Evolutionary conservation across 2,113 vertebrate species (phyloP).

Genomic region (Chaetodon auriga): DNA sequence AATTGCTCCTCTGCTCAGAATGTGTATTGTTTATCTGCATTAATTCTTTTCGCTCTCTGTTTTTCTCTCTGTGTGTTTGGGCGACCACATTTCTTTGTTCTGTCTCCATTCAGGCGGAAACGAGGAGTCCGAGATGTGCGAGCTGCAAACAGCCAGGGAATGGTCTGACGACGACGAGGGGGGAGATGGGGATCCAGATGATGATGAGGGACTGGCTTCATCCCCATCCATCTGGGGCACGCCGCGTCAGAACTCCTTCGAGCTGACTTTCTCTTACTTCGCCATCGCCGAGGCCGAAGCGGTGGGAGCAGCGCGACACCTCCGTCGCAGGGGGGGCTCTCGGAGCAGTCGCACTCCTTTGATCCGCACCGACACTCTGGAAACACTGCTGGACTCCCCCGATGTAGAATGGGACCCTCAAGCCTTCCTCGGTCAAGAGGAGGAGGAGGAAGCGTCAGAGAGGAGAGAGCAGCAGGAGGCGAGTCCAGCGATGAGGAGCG

Average conservation of each 20-base stretch:
- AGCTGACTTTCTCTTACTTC: slow-evolving; percentile 92
- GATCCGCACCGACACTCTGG: slow-evolving; percentile 81
- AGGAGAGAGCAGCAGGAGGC: slow-evolving; percentile 48
- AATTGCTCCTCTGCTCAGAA: background rate
- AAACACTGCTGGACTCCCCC: slow-evolving; percentile 81
- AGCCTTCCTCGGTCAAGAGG: slow-evolving; percentile 62
- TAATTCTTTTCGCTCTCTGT: background rate
- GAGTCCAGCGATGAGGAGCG: slow-evolving; percentile 11
- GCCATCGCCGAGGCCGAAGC: slow-evolving; percentile 85
- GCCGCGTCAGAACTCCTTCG: slow-evolving; percentile 85
- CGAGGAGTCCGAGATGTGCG: slow-evolving; percentile 90
- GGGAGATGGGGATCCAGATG: slow-evolving; percentile 78
- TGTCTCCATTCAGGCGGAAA: slow-evolving; percentile 85
- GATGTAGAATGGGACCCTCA: slow-evolving; percentile 82
- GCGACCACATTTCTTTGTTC: background rate
- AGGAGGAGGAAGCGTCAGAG: slow-evolving; percentile 60
- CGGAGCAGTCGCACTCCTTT: slow-evolving; percentile 71
- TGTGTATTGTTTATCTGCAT: background rate
- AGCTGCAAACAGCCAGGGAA: slow-evolving; percentile 90
- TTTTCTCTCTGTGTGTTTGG: background rate
- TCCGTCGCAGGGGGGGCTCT: slow-evolving; percentile 71
- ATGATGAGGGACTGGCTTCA: slow-evolving; percentile 81
- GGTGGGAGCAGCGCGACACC: slow-evolving; percentile 71
- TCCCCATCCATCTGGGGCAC: slow-evolving; percentile 88
- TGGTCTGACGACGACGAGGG: slow-evolving; percentile 89